Evolutionary conservation across 2,888 invertebrate species (phyloP), one percentile per base, ranked within the genome.

Genomic region (Himalopsyche tibetana): DNA sequence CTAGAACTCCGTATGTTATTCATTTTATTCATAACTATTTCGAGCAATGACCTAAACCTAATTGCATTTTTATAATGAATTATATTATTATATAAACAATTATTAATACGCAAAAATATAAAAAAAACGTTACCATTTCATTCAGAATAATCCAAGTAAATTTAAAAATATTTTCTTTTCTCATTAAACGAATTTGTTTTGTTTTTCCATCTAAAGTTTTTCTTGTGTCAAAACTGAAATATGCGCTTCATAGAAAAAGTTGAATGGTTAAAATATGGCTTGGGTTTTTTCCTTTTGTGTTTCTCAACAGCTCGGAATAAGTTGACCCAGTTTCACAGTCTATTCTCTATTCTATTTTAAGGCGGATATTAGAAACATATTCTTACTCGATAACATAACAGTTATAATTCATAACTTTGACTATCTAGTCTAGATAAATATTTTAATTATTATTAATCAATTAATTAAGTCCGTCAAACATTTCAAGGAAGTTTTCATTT

Each of bases 241-340:
- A 74, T 74, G 74, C 15, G 19, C 74, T 74, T 74, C 36, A 74
- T 74, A 74, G 28, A 74, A 74, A 74, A 74, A 74, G 74, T 74
- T 36, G 74, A 74, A 74, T 74, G 38, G 74, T 36, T 74, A 38
- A 74, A 74, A 74, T 74, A 74, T 74, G 74, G 74, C 74, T 36
- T 11, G 36, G 38, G 5, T 63, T 74, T 74, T 74, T 74, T 28
- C 74, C 74, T 74, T 74, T 74, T 74, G 74, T 83, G 12, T 83
- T 83, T 83, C 83, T 51, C 83, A 83, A 83, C 83, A 17, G 63
- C 36, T 83, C 42, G 83, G 74, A 83, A 83, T 83, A 74, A 69
- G 28, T 19, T 83, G 83, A 83, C 83, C 83, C 36, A 83, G 83
- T 69, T 83, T 69, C 69, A 51, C 8, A 11, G 42, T 40, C 12